Evolutionary conservation across 2,113 vertebrate species (phyloP), one percentile per base, ranked within the genome.

Genomic region (Equus przewalskii): DNA sequence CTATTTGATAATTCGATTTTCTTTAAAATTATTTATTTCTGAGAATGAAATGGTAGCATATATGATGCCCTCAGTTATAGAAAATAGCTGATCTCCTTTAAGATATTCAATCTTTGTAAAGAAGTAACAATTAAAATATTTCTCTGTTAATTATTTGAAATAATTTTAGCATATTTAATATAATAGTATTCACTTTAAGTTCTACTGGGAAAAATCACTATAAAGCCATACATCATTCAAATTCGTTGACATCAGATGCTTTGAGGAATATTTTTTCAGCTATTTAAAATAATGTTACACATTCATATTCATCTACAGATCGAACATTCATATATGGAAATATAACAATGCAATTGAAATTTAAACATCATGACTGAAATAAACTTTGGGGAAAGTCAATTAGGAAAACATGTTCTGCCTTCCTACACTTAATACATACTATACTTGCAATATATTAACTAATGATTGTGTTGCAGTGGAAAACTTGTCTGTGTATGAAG

Each of bases 311-410:
- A 91, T 84, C 24, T 90, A 49, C 33, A 81, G 62, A 30, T 36
- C 85, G 30, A 82, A 22, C 1, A 69, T 70, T 89, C 15, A 95
- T 96, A 95, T 70, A 69, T 8, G 24, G 9, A 94, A 83, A 93
- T 93, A 95, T 93, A 94, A 93, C 58, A 90, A 91, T 95, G 46
- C 75, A 93, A 94, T 51, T 62, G 67, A 83, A 94, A n/a, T 33
- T 70, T 83, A 93, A 21, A 73, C 60, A 97, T 94, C 54, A 83
- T 62, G 21, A 89, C 79, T 76, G 6, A 89, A 88, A 41, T 89
- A 93, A 80, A 78, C 1, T n/a, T 28, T 58, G 2, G 65, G 19
- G 78, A 97, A 97, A 72, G 3, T 93, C 24, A 94, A 70, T 54
- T 60, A 15, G n/a, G 44, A 65, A 98, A 96, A 46, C 65, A 56